phyloP scores from a whole-genome alignment of 2,888 invertebrate genomes.

The Drosophila differens region DNA sequence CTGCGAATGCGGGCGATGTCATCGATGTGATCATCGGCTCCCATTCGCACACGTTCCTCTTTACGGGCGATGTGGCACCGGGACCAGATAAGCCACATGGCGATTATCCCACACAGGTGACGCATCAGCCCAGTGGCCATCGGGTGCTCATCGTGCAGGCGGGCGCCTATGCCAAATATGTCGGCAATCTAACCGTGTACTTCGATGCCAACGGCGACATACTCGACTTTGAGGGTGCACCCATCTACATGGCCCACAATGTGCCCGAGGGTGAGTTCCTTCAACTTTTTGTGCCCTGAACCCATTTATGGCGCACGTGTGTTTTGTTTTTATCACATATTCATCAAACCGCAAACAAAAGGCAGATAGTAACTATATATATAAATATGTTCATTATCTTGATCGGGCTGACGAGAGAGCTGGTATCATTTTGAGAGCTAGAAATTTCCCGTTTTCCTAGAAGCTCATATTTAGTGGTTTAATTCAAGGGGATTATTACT shows the following conservation, averaged over 20 bases:
- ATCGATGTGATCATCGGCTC: constrained; percentile 94
- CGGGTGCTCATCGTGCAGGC: constrained; percentile 89
- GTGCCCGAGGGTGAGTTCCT: constrained; percentile 88
- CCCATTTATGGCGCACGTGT: no score
- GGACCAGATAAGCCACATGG: constrained; percentile 87
- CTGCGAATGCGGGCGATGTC: constrained; percentile 88
- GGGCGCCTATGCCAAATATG: constrained; percentile 90
- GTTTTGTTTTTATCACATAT: no score
- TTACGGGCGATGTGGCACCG: constrained; percentile 87
- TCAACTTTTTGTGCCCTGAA: neutral
- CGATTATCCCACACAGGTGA: constrained; percentile 89
- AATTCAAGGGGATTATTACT: neutral
- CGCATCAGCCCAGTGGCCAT: constrained; percentile 86
- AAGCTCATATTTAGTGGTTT: neutral
- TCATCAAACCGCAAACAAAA: no score
- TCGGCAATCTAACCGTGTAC: constrained; percentile 91
- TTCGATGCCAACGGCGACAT: constrained; percentile 90
- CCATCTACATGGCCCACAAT: constrained; percentile 88
- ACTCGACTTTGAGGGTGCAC: constrained; percentile 89
- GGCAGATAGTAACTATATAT: no score
- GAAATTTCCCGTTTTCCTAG: no score
- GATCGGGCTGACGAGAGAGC: no score
- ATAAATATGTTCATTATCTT: neutral
- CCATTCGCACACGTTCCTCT: constrained; percentile 93
- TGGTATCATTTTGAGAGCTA: no score